These are phyloP conservation scores for Agrochola circellaris DNA, from an alignment of 2,888 invertebrate genomes.

Conservation along the genomic window DNA sequence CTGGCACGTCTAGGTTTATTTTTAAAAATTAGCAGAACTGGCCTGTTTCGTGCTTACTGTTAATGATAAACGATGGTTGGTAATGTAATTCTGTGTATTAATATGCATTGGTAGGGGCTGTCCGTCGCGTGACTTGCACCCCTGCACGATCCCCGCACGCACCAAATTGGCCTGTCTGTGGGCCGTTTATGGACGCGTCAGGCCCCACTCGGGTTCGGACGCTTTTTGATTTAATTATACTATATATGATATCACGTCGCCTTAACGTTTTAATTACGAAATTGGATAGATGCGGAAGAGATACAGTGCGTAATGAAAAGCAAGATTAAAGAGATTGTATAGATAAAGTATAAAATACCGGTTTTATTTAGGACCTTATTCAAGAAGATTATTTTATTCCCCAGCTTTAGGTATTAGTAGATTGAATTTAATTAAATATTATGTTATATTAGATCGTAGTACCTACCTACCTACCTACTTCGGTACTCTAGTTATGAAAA, in stretches of 20 bases:
- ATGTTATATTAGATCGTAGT: background rate
- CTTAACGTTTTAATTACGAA: conserved; percentile 58
- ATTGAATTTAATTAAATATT: background rate
- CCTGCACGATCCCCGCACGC: conserved; percentile 74
- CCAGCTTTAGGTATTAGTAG: background rate
- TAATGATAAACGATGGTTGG: conserved; percentile 61
- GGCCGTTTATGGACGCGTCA: conserved; percentile 66
- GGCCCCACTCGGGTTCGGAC: conserved; percentile 45
- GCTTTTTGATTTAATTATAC: conserved; percentile 66
- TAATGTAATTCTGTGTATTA: conserved; percentile 64
- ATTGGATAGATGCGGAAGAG: conserved; percentile 51
- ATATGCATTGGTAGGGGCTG: conserved; percentile 66
- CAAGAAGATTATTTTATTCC: background rate
- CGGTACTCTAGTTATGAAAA: background rate
- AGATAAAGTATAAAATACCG: background rate
- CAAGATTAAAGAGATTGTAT: conserved; percentile 14
- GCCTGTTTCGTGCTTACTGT: conserved; percentile 50
- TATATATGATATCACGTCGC: conserved; percentile 51
- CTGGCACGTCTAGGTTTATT: conserved; percentile 26
- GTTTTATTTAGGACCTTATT: conserved; percentile 5
- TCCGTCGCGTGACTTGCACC: conserved; percentile 81
- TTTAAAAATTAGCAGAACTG: conserved; percentile 37
- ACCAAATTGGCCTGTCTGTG: conserved; percentile 66
- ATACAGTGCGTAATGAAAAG: conserved; percentile 41
- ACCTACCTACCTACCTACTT: conserved; percentile 1